Evolutionary conservation across 2,888 invertebrate genomes (phyloP).

Genomic region (Eucera pruinosa): DNA sequence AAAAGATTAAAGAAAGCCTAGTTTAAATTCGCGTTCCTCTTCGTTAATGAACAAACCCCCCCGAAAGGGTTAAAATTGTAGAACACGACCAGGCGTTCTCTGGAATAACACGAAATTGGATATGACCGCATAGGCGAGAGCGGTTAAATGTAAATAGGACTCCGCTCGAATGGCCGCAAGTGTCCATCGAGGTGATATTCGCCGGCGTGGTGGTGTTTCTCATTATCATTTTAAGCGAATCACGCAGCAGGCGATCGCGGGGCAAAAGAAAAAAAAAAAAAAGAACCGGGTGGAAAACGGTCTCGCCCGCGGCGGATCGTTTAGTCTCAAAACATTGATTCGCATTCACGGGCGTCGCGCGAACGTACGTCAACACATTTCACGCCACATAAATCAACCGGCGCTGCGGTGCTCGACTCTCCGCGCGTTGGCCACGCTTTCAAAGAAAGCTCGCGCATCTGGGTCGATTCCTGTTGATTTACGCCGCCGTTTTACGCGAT

Average conservation of each 20-base stretch:
- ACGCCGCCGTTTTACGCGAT: slow-evolving; percentile 26
- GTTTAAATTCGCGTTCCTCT: too few species aligned
- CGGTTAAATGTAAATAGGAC: not conserved
- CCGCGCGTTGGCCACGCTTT: slow-evolving; percentile 42
- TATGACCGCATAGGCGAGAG: too few species aligned
- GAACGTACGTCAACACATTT: slow-evolving; percentile 53
- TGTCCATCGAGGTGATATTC: slow-evolving; percentile 2
- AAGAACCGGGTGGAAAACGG: slow-evolving; percentile 2
- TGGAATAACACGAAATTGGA: too few species aligned
- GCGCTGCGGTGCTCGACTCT: too few species aligned
- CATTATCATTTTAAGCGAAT: slow-evolving; percentile 44
- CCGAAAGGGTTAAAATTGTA: too few species aligned
- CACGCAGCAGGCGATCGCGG: slow-evolving; percentile 9
- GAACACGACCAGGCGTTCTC: too few species aligned
- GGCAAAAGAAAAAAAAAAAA: too few species aligned
- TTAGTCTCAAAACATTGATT: slow-evolving; percentile 46
- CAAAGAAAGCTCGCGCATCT: slow-evolving; percentile 45
- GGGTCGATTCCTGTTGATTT: slow-evolving; percentile 52
- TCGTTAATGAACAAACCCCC: too few species aligned
- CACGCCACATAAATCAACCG: slow-evolving; percentile 61
- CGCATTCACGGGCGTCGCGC: slow-evolving; percentile 28
- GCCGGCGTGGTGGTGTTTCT: slow-evolving; percentile 13
- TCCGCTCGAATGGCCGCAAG: slow-evolving; percentile 1
- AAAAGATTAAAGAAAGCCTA: too few species aligned
- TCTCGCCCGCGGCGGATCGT: slow-evolving; percentile 17